Evolutionary conservation across 2,797 vertebrate species (phyloP).

Genomic region (Antrozous pallidus): DNA sequence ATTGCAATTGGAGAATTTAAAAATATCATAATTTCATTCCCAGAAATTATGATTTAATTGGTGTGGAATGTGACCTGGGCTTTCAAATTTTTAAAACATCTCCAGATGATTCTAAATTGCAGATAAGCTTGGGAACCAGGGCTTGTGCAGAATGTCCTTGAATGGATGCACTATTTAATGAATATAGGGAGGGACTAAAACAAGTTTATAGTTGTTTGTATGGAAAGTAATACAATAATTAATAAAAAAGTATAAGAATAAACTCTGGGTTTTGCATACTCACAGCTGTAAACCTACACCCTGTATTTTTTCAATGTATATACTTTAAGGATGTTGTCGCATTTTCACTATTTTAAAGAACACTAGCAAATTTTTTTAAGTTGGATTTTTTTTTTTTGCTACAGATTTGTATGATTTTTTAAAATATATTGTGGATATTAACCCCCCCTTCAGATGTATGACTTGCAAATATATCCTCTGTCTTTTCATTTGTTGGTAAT

Average conservation of each 20-base stretch:
- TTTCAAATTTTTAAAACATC: background rate
- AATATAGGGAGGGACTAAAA: background rate
- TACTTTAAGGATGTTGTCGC: background rate
- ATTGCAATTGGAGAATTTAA: background rate
- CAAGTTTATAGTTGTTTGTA: background rate
- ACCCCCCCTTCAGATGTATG: background rate
- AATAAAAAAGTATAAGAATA: background rate
- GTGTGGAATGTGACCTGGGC: background rate
- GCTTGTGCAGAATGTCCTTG: background rate
- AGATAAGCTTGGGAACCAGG: background rate
- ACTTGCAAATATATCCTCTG: background rate
- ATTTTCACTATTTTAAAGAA: slow-evolving; percentile 10
- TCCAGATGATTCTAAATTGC: background rate
- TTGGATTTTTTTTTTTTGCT: background rate
- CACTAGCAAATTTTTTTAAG: background rate
- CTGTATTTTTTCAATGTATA: background rate
- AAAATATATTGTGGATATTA: background rate
- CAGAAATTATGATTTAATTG: slow-evolving; percentile 19
- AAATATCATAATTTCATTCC: background rate
- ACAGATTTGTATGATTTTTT: background rate
- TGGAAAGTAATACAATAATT: background rate
- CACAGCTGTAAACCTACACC: background rate
- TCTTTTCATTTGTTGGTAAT: background rate
- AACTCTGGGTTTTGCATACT: background rate
- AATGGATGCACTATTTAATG: background rate